These are phyloP conservation scores for Neosalanx taihuensis DNA, from an alignment of 2,797 vertebrate species.

Conservation along the genomic window DNA sequence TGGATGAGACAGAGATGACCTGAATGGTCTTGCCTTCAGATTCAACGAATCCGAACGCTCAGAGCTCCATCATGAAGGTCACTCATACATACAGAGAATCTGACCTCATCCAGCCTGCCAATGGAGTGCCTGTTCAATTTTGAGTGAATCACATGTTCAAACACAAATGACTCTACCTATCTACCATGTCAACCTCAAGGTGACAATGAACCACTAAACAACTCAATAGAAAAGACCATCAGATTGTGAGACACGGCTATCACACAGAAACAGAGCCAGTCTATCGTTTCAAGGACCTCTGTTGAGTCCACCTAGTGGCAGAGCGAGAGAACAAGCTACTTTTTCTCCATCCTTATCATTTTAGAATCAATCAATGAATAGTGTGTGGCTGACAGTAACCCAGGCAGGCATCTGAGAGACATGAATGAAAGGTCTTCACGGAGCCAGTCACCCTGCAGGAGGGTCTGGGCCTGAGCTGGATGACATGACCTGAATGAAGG, in stretches of 20 bases:
- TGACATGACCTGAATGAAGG: constrained; percentile 67
- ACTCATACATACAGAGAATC: constrained; percentile 30
- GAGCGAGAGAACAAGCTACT: constrained; percentile 19
- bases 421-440: constrained; percentile 54
- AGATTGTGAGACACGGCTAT: no score
- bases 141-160: constrained; percentile 10
- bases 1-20: constrained; percentile 43
- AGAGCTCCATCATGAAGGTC: constrained; percentile 30
- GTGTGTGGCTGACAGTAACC: constrained; percentile 34
- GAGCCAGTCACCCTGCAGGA: constrained; percentile 40
- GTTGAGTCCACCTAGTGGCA: constrained; percentile 49
- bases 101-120: constrained; percentile 27
- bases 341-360: constrained; percentile 9
- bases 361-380: constrained; percentile 22
- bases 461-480: constrained; percentile 60
- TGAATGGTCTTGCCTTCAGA: constrained; percentile 35
- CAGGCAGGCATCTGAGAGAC: constrained; percentile 40
- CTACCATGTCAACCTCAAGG: no score
- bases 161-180: background rate
- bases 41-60: constrained; percentile 38
- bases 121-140: background rate
- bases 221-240: no score
- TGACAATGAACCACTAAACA: no score
- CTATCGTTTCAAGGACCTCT: background rate
- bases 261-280: background rate